Percentiles rank a stretch among this genome's conserved stretches.
Evolutionary conservation across 2,888 invertebrate genomes (phyloP).

Genomic region (Hyposoter dolosus): DNA sequence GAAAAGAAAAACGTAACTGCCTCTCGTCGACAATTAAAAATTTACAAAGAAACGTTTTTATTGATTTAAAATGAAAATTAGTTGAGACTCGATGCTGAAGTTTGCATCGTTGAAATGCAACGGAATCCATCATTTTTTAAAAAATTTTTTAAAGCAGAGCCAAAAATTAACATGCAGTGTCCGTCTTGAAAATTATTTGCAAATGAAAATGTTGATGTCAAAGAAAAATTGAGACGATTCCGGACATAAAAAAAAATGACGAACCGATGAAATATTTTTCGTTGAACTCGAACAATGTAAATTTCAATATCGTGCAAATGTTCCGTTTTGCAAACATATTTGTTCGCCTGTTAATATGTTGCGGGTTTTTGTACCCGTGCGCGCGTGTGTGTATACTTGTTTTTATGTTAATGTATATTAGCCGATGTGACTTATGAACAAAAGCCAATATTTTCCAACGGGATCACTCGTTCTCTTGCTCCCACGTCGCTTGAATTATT

Average conservation of each 20-base stretch:
- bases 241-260: too few species aligned
- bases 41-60: not conserved
- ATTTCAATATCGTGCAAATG: not conserved
- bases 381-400: not conserved
- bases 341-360: not conserved
- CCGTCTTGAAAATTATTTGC: too few species aligned
- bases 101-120: too few species aligned
- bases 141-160: too few species aligned
- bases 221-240: too few species aligned
- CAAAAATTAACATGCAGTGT: too few species aligned
- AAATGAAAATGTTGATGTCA: too few species aligned
- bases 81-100: not conserved
- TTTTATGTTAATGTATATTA: slow-evolving; percentile 27
- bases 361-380: not conserved
- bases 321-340: not conserved
- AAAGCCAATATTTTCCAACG: slow-evolving; percentile 65
- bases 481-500: slow-evolving; percentile 61
- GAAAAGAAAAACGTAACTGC: not conserved
- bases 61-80: not conserved
- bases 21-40: not conserved
- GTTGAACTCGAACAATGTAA: too few species aligned
- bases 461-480: slow-evolving; percentile 46
- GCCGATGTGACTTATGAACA: slow-evolving; percentile 64
- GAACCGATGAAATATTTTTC: too few species aligned
- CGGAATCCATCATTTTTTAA: too few species aligned